phyloP scores from a whole-genome alignment of 2,888 invertebrate species.

The Cotesia congregata region DNA sequence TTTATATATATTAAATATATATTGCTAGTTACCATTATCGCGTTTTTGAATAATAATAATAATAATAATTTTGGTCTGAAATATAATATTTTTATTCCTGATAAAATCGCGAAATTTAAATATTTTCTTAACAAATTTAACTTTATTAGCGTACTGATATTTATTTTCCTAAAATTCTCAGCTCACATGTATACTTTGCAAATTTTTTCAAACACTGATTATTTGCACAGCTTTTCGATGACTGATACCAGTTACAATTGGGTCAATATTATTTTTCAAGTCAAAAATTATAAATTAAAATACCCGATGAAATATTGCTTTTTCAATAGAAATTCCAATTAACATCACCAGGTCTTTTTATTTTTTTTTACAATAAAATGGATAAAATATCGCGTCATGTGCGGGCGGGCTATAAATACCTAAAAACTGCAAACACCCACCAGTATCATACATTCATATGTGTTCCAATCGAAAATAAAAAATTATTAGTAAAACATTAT shows the following conservation, averaged over 20 bases:
- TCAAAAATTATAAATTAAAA: neutral
- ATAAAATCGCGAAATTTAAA: no score
- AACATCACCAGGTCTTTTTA: neutral
- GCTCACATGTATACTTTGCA: neutral
- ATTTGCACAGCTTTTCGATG: neutral
- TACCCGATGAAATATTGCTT: neutral
- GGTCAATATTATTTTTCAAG: neutral
- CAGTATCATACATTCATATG: no score
- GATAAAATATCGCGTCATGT: no score
- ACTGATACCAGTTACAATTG: neutral
- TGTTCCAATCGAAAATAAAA: neutral
- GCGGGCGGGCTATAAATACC: no score
- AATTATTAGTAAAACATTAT: neutral
- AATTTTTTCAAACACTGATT: neutral
- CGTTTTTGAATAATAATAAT: no score
- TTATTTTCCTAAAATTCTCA: neutral
- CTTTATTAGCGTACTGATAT: neutral
- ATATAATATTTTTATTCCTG: no score
- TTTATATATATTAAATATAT: no score
- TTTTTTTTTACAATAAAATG: neutral
- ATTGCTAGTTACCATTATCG: no score
- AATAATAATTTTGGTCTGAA: no score
- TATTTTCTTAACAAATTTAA: no score
- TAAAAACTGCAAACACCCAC: no score
- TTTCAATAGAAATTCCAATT: slow-evolving; percentile 18